These are phyloP conservation scores for Limonius californicus DNA, from an alignment of 1,140 invertebrate genomes.

Conservation along the genomic window DNA sequence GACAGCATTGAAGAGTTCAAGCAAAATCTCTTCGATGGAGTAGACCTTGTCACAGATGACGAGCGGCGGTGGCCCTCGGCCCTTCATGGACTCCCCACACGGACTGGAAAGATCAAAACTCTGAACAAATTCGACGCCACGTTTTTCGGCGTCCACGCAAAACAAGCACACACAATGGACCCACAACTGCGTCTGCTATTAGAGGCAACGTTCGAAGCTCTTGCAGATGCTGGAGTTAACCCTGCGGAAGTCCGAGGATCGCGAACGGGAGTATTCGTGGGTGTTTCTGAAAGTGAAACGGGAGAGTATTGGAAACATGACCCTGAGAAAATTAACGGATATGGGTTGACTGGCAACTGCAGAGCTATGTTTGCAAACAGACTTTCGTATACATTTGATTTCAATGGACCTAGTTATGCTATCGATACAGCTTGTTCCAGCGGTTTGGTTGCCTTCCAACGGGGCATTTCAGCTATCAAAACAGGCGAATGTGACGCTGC, in stretches of 20 bases:
- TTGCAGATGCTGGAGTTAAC: constrained; percentile 89
- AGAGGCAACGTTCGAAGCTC: constrained; percentile 91
- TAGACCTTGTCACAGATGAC: constrained; percentile 87
- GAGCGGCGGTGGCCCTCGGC: constrained; percentile 74
- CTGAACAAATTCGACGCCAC: constrained; percentile 82
- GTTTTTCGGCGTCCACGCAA: constrained; percentile 92
- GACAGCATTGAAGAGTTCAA: constrained; percentile 80
- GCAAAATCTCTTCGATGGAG: constrained; percentile 75
- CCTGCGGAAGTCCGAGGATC: constrained; percentile 74
- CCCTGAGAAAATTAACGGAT: constrained; percentile 79
- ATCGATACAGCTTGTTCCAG: constrained; percentile 96
- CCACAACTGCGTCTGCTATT: constrained; percentile 88
- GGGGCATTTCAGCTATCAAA: constrained; percentile 79
- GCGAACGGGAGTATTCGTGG: constrained; percentile 88
- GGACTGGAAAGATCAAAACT: constrained; percentile 88
- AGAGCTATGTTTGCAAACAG: constrained; percentile 95
- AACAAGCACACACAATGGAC: constrained; percentile 94
- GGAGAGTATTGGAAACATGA: constrained; percentile 76
- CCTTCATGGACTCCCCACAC: constrained; percentile 76
- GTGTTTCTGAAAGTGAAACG: constrained; percentile 80
- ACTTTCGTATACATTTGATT: constrained; percentile 93
- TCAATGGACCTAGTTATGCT: constrained; percentile 85
- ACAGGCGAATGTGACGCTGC: constrained; percentile 87
- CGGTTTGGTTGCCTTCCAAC: constrained; percentile 81
- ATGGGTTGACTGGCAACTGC: constrained; percentile 88